Evolutionary conservation across 2,888 invertebrate species (phyloP), one percentile per base, ranked within the genome.

Genomic region (Caenorhabditis sulstoni): DNA sequence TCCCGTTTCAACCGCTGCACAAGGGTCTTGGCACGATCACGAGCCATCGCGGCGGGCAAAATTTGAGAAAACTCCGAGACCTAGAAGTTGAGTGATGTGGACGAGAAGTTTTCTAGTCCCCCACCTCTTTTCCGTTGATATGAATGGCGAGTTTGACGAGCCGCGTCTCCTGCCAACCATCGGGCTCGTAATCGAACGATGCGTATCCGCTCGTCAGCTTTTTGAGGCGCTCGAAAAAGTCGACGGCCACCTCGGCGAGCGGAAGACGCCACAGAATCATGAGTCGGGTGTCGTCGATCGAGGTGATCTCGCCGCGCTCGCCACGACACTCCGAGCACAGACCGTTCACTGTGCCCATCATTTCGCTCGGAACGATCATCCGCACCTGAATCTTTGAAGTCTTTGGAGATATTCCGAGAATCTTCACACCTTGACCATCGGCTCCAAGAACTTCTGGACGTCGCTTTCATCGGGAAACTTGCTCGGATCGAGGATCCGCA

Each of bases 171-270:
- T 94, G 93, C 91, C 94, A 98, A 1, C 95, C 97, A 87, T 93
- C 91, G 90, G 95, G 94, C 91, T 96, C 95, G 90, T 96, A 96
- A 91, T 96, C 96, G 90, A 96, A 96, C 90, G 95, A 92, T 0
- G 96, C 98, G 92, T 96, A 98, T 37, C 98, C 98, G 0, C 96
- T 96, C 3, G 95, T 94, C 18, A 95, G 87, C 14, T 95, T 94
- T 91, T 98, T 98, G n/a, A 85, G 55, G 5, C 75, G 45, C 90
- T 98, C 97, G 90, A 96, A 96, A 91, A 99, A 98, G 91, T 98
- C 97, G 9, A 96, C 92, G 14, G 98, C 94, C 29, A 98, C 94
- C 58, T 99, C 98, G 86, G 94, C 95, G 7, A 99, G 92, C 0
- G 98, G 98, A 61, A 99, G 91, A 44, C 94, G 91, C 89, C 94